Base-by-base conservation (phyloP, 1,140 invertebrate species). In the Eurosta solidaginis region DNA sequence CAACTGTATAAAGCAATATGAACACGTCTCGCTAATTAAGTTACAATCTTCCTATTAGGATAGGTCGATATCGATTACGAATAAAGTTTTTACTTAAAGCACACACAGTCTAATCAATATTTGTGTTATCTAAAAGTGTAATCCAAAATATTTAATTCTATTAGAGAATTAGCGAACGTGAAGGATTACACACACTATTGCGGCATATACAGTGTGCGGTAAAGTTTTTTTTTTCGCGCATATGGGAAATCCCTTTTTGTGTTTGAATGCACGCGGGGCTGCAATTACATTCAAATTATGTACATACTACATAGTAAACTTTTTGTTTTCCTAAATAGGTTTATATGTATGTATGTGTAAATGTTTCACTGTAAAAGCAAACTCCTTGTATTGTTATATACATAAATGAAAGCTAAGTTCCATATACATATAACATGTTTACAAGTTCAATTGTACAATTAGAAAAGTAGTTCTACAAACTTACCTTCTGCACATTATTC, bases 401-500 rank as follows among this genome's bases (percentile, higher is more conserved):
- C 12, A 47, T 9, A 47, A 1, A 47, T n/a, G 45, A 14, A 17
- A 9, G 14, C 14, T 47, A 47, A 4, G n/a, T 47, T 3, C 45
- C 3, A 14, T 14, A 47, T 9, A 9, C n/a, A 47, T 47, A 47
- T 12, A 17, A 14, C n/a, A 47, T 9, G 12, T 47, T 17, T 4
- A n/a, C 14, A 47, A 3, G 14, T 47, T 12, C 14, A 17, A 17
- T 14, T 47, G 45, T 9, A 47, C 14, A 9, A 47, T 17, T 47
- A 17, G 45, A 25, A 4, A 54, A 0, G 14, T 59, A 59, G 7
- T 63, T 14, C 36, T 50, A 33, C 40, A 74, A 3, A 83, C 85
- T 86, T 88, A 93, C 92, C 90, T 92, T 89, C 85, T 92, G 91
- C 76, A 93, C 91, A 52, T 90, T 90, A 79, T 91, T 89, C 79